Conservation (phyloP, 2,113 vertebrate species). For the Nipponia nippon region DNA sequence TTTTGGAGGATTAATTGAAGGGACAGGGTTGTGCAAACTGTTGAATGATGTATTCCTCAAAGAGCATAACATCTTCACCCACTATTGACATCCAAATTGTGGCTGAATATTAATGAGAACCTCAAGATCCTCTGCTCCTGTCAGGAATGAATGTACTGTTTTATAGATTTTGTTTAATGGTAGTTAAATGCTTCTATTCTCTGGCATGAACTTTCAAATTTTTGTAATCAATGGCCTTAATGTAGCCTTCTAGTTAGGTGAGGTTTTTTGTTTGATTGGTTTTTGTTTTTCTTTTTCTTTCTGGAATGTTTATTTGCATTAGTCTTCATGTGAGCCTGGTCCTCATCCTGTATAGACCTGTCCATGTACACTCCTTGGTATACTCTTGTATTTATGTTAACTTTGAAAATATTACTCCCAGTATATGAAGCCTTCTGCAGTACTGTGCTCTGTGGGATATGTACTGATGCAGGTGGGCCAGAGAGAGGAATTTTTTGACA, state of each 20-base stretch:
- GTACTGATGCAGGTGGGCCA: background rate
- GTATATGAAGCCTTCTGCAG: background rate
- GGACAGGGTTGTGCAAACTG: background rate
- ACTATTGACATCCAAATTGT: background rate
- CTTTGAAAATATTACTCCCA: background rate
- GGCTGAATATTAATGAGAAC: background rate
- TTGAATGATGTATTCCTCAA: background rate
- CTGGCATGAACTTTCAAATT: background rate
- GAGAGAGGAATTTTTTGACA: background rate
- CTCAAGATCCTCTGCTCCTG: background rate
- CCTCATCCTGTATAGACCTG: background rate
- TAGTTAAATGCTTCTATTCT: background rate
- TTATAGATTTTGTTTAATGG: background rate
- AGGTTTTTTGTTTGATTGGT: fast-evolving
- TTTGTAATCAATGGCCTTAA: background rate
- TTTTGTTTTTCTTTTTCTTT: background rate
- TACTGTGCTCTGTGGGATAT: background rate
- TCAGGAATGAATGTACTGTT: background rate
- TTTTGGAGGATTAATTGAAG: background rate
- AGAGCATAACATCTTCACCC: background rate
- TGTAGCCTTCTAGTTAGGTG: background rate
- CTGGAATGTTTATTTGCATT: background rate
- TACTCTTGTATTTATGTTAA: background rate
- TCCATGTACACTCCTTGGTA: background rate
- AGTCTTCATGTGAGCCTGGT: background rate